Base-by-base conservation (phyloP, 1,140 invertebrate genomes). In the Chrysoperla carnea region DNA sequence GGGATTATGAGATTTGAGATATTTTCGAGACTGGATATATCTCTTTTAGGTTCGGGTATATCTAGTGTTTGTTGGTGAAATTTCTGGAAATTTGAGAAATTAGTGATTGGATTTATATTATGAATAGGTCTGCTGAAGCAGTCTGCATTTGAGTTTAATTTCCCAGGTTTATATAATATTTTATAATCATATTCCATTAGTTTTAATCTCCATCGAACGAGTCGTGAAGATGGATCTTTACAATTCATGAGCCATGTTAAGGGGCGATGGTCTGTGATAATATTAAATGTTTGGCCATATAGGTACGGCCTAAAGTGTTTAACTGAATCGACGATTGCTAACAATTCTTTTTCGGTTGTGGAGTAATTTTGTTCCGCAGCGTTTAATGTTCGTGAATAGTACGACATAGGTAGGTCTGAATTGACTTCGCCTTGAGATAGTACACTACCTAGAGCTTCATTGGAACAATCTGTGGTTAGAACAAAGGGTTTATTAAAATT, bases 261-360 rank as follows among this genome's bases (percentile, higher is more conserved):
- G 47, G 63, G 59, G 45, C 53, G 53, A 41, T 72, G 56, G 43
- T 71, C 66, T 0, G 62, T 67, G 13, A 56, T 38, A 4, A 69
- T 52, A 4, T n/a, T 54, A 47, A 70, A 67, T 33, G 57, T 46
- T 23, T 37, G 54, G 14, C 57, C 57, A 41, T 55, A n/a, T n/a
- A n/a, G 56, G 45, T 63, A 69, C 11, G 53, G 49, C 38, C 54
- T 33, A 44, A 66, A 66, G 36, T 62, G 45, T 47, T 64, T 52
- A 2, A 59, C 48, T 1, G 56, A 58, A 57, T 59, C 67, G 1
- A 74, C 53, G 8, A 73, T 59, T 4, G 66, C 68, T 14, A 74
- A 46, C 37, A 66, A 50, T 60, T 75, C 67, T 46, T 63, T 60
- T 54, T 67, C 58, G 29, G 56, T 63, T 8, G 50, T 57, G 6